Conservation (phyloP, 2,113 vertebrate species). For the Tauraco erythrolophus region DNA sequence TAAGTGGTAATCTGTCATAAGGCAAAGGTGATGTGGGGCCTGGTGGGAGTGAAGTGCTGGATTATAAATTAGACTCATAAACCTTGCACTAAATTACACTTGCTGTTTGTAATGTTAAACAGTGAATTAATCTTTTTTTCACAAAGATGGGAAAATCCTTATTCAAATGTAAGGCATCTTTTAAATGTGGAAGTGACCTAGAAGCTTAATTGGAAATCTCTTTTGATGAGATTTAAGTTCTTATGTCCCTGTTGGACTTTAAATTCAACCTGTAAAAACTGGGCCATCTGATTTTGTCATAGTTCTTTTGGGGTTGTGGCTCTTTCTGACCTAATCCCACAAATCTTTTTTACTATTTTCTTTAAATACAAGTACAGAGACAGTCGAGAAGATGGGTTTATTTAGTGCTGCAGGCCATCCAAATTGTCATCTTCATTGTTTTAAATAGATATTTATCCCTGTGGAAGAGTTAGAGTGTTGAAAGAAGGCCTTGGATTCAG, state of each 20-base stretch:
- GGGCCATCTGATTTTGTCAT: not conserved
- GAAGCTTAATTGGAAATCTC: not conserved
- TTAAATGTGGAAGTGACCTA: not conserved
- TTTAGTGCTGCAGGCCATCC: not conserved
- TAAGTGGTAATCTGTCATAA: not conserved
- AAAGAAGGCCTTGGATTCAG: not conserved
- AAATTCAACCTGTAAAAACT: not conserved
- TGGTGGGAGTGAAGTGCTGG: not conserved
- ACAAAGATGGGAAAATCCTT: slow-evolving; percentile 15
- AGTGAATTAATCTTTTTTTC: not conserved
- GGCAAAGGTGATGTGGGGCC: not conserved
- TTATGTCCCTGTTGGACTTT: not conserved
- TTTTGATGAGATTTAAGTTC: not conserved
- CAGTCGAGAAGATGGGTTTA: not conserved
- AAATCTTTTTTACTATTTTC: not conserved
- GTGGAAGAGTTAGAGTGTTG: not conserved
- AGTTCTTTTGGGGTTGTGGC: not conserved
- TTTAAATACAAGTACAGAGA: rapidly evolving
- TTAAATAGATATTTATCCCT: not conserved
- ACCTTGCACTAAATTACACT: not conserved
- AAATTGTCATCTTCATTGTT: not conserved
- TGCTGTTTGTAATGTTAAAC: slow-evolving; percentile 26
- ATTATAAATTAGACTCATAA: not conserved
- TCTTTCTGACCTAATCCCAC: not conserved
- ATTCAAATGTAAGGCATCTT: slow-evolving; percentile 2